Conservation (phyloP, 2,113 vertebrate genomes). For the Panthera leo region DNA sequence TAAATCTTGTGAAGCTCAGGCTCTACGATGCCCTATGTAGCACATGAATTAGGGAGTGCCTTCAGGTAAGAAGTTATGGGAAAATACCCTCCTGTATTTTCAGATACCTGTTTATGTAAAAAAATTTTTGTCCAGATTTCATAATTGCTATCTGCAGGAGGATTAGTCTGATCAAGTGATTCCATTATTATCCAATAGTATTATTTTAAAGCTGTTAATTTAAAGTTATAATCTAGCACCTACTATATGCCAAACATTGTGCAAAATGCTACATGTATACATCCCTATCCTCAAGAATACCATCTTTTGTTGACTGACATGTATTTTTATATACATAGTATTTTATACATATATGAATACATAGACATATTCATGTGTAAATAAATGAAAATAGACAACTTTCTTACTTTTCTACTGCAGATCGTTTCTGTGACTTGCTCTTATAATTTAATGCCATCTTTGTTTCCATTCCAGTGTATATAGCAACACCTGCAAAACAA, state of each 20-base stretch:
- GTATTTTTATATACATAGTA: neutral
- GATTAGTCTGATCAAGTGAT: neutral
- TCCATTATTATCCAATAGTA: neutral
- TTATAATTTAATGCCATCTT: constrained; percentile 99
- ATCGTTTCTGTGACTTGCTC: constrained; percentile 99
- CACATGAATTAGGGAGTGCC: neutral
- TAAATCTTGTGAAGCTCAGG: neutral
- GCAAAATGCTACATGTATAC: constrained; percentile 19
- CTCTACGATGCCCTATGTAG: neutral
- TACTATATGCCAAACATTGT: neutral
- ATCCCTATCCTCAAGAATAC: neutral
- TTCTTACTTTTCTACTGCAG: constrained; percentile 97
- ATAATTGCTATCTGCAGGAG: neutral
- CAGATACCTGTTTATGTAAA: neutral
- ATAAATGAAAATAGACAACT: constrained; percentile 36
- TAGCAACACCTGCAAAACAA: constrained; percentile 92
- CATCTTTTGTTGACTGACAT: neutral
- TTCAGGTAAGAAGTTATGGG: neutral
- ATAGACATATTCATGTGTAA: neutral
- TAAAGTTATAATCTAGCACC: neutral
- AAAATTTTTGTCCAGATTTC: neutral
- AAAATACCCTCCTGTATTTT: neutral
- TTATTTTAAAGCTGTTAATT: constrained; percentile 20
- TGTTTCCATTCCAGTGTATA: constrained; percentile 99
- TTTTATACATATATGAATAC: neutral